A percentile compares a stretch with the other conserved stretches of the same genome.
Conservation (phyloP, 92 coral and sea anemone species). For the Galaxea fascicularis region DNA sequence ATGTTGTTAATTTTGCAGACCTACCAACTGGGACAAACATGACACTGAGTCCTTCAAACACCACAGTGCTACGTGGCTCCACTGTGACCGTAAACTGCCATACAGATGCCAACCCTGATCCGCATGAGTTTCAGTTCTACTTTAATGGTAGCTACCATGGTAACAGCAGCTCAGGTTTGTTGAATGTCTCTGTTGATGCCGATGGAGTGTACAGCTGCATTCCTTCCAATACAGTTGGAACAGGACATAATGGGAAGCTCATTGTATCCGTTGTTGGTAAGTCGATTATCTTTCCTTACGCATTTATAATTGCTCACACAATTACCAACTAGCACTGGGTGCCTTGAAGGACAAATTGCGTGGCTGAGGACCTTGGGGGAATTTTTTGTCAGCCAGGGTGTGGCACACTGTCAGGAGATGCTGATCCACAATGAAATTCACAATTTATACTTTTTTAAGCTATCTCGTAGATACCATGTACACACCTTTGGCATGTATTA, state of each 20-base stretch:
- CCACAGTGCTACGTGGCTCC: slow-evolving; percentile 2
- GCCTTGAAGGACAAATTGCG: no score
- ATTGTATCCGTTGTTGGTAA: slow-evolving; percentile 45
- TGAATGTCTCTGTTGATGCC: background rate
- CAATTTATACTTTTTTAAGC: no score
- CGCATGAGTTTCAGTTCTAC: slow-evolving; percentile 47
- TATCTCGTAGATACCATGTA: no score
- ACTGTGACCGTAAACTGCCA: slow-evolving; percentile 45
- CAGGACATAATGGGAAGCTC: slow-evolving; percentile 47
- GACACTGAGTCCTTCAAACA: slow-evolving; percentile 1
- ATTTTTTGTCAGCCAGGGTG: no score
- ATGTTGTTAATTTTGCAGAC: background rate
- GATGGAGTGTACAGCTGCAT: slow-evolving; percentile 63
- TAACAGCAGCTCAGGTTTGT: slow-evolving; percentile 37
- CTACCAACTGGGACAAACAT: slow-evolving; percentile 25
- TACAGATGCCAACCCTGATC: slow-evolving; percentile 56
- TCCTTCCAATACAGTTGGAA: slow-evolving; percentile 56
- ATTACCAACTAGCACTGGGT: no score
- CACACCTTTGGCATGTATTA: no score
- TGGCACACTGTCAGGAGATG: no score
- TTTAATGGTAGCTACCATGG: slow-evolving; percentile 34
- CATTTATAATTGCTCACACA: no score
- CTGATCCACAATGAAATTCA: no score
- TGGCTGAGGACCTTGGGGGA: no score
- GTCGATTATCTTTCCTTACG: background rate